Evolutionary conservation across 1,140 invertebrate genomes (phyloP).

Genomic region (Philaenus spumarius): DNA sequence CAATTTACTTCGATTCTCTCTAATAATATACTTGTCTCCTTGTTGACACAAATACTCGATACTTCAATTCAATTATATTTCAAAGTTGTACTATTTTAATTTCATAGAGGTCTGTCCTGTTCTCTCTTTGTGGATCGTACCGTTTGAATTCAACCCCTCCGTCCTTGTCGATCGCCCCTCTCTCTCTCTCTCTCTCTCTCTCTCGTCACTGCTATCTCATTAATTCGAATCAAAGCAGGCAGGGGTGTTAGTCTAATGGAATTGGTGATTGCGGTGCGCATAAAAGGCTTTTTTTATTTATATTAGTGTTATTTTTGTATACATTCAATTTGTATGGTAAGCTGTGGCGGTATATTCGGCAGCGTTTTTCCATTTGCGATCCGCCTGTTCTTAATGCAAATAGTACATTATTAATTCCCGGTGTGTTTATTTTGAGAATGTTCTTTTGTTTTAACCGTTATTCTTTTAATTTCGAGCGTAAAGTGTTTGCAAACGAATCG

Average conservation of each 20-base stretch:
- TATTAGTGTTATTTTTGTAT: conserved; percentile 1
- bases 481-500: no score
- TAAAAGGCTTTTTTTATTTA: conserved; percentile 1
- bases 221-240: conserved; percentile 1
- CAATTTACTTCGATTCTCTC: not conserved
- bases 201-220: not conserved
- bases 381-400: not conserved
- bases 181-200: not conserved
- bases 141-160: not conserved
- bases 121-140: not conserved
- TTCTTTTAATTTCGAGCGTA: no score
- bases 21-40: not conserved
- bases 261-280: not conserved
- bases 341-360: not conserved
- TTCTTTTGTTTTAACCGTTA: not conserved
- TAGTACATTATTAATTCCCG: not conserved
- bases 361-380: not conserved
- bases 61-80: not conserved
- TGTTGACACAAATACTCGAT: not conserved
- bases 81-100: not conserved
- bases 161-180: no score
- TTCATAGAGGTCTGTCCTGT: not conserved
- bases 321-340: not conserved
- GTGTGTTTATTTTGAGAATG: not conserved
- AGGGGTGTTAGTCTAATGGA: not conserved